phyloP scores from a whole-genome alignment of 2,888 invertebrate genomes.

The Timema podura region DNA sequence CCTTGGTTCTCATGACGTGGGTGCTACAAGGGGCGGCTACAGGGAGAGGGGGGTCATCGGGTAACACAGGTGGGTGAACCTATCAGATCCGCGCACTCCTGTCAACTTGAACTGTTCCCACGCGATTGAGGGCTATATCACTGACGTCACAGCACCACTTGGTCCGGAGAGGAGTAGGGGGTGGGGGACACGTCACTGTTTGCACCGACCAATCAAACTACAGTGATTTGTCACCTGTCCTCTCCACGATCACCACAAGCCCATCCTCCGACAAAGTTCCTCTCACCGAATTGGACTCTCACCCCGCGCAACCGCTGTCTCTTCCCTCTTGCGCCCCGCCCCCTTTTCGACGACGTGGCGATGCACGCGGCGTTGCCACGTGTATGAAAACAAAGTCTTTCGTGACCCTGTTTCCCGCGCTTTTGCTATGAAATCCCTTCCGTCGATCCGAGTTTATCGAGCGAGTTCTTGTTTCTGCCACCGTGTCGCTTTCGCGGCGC shows the following conservation, averaged over 20 bases:
- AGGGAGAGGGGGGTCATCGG: background rate
- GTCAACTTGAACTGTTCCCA: background rate
- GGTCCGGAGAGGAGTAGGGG: constrained; percentile 13
- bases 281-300: constrained; percentile 26
- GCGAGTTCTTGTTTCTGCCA: constrained; percentile 16
- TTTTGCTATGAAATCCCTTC: constrained; percentile 3
- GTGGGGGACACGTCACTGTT: constrained; percentile 26
- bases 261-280: constrained; percentile 22
- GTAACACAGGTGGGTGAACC: background rate
- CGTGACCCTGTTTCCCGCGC: constrained; percentile 21
- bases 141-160: constrained; percentile 5
- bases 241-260: constrained; percentile 20
- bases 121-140: constrained; percentile 14
- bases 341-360: background rate
- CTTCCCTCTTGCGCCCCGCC: background rate
- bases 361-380: constrained; percentile 20
- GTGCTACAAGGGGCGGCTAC: background rate
- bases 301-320: constrained; percentile 23
- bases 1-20: too few relatives aligned
- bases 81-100: too few relatives aligned
- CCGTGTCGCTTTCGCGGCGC: constrained; percentile 9
- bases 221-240: constrained; percentile 33
- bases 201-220: constrained; percentile 41
- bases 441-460: background rate
- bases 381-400: background rate